Base-by-base conservation (phyloP, 2,113 vertebrate genomes). In the Cardinalis cardinalis region DNA sequence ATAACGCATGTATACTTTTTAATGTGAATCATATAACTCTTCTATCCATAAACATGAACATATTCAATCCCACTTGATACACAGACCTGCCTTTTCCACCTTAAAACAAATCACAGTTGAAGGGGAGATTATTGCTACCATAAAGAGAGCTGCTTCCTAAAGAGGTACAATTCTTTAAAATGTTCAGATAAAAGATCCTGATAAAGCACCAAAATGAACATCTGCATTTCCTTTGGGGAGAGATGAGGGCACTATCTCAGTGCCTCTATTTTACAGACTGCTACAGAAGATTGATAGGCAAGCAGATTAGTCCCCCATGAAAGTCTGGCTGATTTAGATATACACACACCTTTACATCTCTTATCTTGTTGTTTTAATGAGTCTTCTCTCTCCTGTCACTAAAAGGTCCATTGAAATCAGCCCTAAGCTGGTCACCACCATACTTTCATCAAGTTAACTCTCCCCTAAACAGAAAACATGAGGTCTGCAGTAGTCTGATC, bases 191-290 rank as follows among this genome's bases (percentile, higher is more conserved):
- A 43, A 66, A 89, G 26, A 24, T 40, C 14, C 9, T 49, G 18
- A 31, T 32, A 59, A 20, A 46, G 8, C 12, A 7, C 10, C 44
- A 44, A 44, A 44, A 2, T 9, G 12, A n/a, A 7, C 3, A 1
- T 7, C 28, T 43, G 4, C 10, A 55, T 10, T 5, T 61, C 26
- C 19, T 29, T 56, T 19, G 11, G 31, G 7, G 2, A 78, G 3
- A n/a, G 19, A 14, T 0, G 0, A 87, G 5, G 13, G 26, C 12
- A 14, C 2, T 1, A 3, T 61, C 69, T 49, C 74, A 32, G 1
- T 51, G 26, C 8, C 10, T 91, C 29, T 4, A 0, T 72, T 76
- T 79, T 49, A 17, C 24, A 79, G 14, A 10, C 6, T 51, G 6
- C 21, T 84, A 7, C 31, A 56, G 24, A 13, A 83, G 23, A 28